Percentiles rank a stretch among this genome's conserved stretches.
Evolutionary conservation across 2,797 vertebrate genomes (phyloP).

Genomic region (Pampus argenteus): DNA sequence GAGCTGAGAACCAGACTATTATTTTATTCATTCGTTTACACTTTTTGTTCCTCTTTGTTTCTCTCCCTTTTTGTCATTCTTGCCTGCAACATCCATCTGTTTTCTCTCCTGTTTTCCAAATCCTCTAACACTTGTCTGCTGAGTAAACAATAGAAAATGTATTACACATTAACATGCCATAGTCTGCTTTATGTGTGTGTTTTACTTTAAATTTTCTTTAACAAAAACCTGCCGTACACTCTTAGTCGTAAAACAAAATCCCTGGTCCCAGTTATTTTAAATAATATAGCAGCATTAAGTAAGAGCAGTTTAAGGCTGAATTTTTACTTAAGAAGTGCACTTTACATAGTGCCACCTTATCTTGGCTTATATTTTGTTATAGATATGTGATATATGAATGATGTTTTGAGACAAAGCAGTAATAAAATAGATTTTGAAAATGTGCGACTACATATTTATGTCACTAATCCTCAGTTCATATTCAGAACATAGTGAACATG

Average conservation of each 20-base stretch:
- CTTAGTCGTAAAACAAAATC: neutral
- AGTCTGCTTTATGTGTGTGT: neutral
- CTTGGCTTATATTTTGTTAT: too few species aligned
- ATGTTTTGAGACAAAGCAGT: neutral
- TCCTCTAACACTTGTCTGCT: neutral
- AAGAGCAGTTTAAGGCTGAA: conserved; percentile 29
- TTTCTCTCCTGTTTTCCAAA: neutral
- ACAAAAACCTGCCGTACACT: neutral
- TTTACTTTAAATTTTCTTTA: neutral
- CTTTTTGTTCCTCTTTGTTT: conserved; percentile 24
- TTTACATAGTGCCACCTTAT: too few species aligned
- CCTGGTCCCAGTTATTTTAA: neutral
- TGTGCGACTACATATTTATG: neutral
- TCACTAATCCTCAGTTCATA: conserved; percentile 11
- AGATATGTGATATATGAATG: too few species aligned
- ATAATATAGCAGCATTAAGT: neutral
- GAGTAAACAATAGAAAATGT: neutral
- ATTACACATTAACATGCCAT: too few species aligned
- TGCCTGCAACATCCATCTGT: neutral
- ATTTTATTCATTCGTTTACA: conserved; percentile 49
- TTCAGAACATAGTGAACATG: conserved; percentile 11
- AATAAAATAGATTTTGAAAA: neutral
- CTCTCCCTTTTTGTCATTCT: conserved; percentile 3
- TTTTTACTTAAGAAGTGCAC: conserved; percentile 2
- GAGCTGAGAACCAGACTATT: conserved; percentile 29